Base-by-base conservation (phyloP, 2,113 vertebrate genomes). In the Genyomyrus donnyi region DNA sequence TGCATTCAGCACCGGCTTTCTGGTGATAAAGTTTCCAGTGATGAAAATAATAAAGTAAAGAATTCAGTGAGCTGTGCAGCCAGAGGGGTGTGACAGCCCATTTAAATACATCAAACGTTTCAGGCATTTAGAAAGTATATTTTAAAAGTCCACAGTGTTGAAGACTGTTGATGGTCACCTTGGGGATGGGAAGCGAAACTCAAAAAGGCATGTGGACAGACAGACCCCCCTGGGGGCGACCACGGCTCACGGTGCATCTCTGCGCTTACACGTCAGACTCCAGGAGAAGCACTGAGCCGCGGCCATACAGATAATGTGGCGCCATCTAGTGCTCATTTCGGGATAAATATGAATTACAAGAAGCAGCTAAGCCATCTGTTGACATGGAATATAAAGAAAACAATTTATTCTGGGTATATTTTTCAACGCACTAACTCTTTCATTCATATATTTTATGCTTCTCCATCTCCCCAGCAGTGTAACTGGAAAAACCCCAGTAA, bases 301-400 rank as follows among this genome's bases (percentile, higher is more conserved):
- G 3, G 45, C 45, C 45, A 85, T 1, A 48, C 7, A 45, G 21
- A 48, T n/a, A n/a, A 5, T 24, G 19, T 85, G 24, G 21, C 11
- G 45, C 83, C 83, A 85, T 46, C 83, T 85, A 85, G 83, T 85
- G 83, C 39, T 85, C 77, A 85, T 85, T n/a, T n/a, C 6, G 3
- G 24, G 19, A 48, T 45, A 85, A 11, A 85, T n/a, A 85, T 46
- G 83, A 48, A 9, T 11, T n/a, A 85, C 17, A 85, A 85, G 17
- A n/a, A 48, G 83, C 17, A 85, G n/a, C 13, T 85, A 85, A 85
- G 3, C 39, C 19, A 48, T n/a, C 45, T 70, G 27, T 13, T 10
- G 2, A 48, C 39, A 85, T n/a, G 24, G 1, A 42, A 85, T 24
- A 42, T 77, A 35, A 46, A 84, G 42, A 39, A 48, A 21, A 49